Percentiles rank a stretch among this genome's conserved stretches.
Conservation (phyloP, 2,113 vertebrate genomes). For the Eleginops maclovinus region DNA sequence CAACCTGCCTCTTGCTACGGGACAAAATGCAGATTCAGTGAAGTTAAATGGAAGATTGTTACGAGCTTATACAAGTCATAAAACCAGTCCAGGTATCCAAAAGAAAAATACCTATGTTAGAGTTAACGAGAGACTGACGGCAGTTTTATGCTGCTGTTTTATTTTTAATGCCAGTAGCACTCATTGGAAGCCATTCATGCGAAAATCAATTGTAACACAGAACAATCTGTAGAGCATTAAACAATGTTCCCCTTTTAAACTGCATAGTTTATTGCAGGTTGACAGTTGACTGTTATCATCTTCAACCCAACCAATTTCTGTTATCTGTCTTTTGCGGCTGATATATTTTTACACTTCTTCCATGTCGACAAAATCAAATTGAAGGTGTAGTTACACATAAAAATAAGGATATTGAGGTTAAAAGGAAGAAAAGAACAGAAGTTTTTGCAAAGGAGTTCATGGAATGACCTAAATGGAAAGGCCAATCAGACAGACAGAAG, state of each 20-base stretch:
- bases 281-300: slow-evolving; percentile 27
- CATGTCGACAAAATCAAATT: slow-evolving; percentile 33
- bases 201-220: slow-evolving; percentile 24
- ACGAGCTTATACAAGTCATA: slow-evolving; percentile 30
- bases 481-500: neutral
- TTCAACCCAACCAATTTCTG: slow-evolving; percentile 26
- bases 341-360: slow-evolving; percentile 31
- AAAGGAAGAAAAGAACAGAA: neutral
- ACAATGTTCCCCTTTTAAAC: slow-evolving; percentile 14
- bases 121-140: slow-evolving; percentile 19
- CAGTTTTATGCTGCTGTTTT: slow-evolving; percentile 16
- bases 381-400: slow-evolving; percentile 34
- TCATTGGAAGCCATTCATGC: slow-evolving; percentile 39
- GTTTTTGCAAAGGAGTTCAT: slow-evolving; percentile 21
- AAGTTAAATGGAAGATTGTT: slow-evolving; percentile 67
- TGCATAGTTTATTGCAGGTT: slow-evolving; percentile 29
- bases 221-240: slow-evolving; percentile 16
- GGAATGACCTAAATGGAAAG: slow-evolving; percentile 21
- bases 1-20: slow-evolving; percentile 58
- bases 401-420: slow-evolving; percentile 8
- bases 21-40: slow-evolving; percentile 70
- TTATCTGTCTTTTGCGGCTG: slow-evolving; percentile 40
- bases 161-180: slow-evolving; percentile 21
- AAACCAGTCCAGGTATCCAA: slow-evolving; percentile 16
- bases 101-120: slow-evolving; percentile 21